These are phyloP conservation scores for Chromis chromis DNA, from an alignment of 2,797 vertebrate species.

Conservation along the genomic window DNA sequence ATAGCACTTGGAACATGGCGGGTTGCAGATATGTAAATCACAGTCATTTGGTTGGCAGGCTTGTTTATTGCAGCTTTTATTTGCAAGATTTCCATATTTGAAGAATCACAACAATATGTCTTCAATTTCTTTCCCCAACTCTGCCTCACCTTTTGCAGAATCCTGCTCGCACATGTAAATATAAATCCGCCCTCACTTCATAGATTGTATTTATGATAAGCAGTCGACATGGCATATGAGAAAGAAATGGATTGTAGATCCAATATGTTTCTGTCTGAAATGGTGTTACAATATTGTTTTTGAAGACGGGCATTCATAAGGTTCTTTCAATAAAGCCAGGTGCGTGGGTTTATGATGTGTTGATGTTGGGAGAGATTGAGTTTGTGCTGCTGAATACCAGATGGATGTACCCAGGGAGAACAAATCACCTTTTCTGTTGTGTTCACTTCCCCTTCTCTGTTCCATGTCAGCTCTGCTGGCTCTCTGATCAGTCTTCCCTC, in stretches of 20 bases:
- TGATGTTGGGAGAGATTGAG: conserved; percentile 87
- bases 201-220: conserved; percentile 80
- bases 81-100: conserved; percentile 57
- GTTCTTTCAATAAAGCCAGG: conserved; percentile 86
- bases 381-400: conserved; percentile 85
- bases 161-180: conserved; percentile 71
- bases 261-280: conserved; percentile 83
- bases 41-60: conserved; percentile 62
- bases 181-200: conserved; percentile 68
- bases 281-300: conserved; percentile 85
- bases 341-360: conserved; percentile 86
- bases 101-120: conserved; percentile 55
- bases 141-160: conserved; percentile 40
- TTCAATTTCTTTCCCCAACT: conserved; percentile 49
- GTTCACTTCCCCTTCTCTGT: conserved; percentile 69
- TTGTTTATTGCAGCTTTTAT: conserved; percentile 70
- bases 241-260: conserved; percentile 79
- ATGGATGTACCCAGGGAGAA: conserved; percentile 82
- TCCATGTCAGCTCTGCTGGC: conserved; percentile 78
- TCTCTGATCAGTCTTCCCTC: conserved; percentile 82
- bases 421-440: conserved; percentile 84
- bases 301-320: conserved; percentile 81
- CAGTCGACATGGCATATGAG: conserved; percentile 73
- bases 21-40: conserved; percentile 74
- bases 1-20: conserved; percentile 67